Evolutionary conservation across 2,888 invertebrate genomes (phyloP), one percentile per base, ranked within the genome.

Genomic region (Brachyptera risi): DNA sequence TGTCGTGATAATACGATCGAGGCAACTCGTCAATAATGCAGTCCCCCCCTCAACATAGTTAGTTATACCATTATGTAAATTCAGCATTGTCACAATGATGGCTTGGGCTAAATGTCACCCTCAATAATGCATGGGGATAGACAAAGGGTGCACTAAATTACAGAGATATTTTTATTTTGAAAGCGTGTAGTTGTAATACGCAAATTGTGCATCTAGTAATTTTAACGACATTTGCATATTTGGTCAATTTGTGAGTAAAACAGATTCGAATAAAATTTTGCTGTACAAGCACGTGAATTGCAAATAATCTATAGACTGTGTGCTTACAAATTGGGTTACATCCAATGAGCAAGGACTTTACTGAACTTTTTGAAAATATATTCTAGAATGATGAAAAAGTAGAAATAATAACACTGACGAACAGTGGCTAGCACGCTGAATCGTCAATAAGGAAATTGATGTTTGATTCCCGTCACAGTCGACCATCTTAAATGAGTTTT

Each of bases 51-150:
- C 58, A 21, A 47, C 59, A 57, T 59, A 61, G 61, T 64, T 64
- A 61, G 64, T 64, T 64, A 54, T 54, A 64, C 64, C 61, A 59
- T 64, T 64, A 64, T 64, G 64, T 61, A 64, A 61, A 64, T 64
- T 61, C 64, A 59, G 61, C 64, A 59, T 50, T 59, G 61, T 57
- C 61, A 50, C 61, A 57, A 31, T 61, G 64, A 64, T 59, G 58
- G 59, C 35, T 19, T 13, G 35, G 23, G 54, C 61, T 64, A 64
- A 64, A 64, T 64, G 64, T 61, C 61, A 57, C 59, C 56, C 51
- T 60, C 56, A 56, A 59, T 59, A 62, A 62, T 62, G 59, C 62
- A 62, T n/a, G 21, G 44, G 21, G 7, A n/a, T 35, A 17, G 37
- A 21, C 54, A 51, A 27, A 51, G 27, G 51, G 26, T 51, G 17